phyloP scores from a whole-genome alignment of 1,140 invertebrate species.

The Hyphantria cunea region DNA sequence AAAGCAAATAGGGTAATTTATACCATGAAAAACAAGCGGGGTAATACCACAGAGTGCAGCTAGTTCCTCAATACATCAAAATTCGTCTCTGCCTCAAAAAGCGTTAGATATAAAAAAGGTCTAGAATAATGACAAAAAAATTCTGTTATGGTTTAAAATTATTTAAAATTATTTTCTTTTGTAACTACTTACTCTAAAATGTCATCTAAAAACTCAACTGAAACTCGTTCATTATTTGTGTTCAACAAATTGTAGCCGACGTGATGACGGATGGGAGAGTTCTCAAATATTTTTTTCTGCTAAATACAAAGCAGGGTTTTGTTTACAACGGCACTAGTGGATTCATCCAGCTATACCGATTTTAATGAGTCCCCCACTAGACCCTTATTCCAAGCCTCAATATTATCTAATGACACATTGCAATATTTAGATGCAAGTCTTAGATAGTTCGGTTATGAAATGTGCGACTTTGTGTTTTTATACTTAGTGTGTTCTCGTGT shows the following conservation, averaged over 20 bases:
- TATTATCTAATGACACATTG: slow-evolving; percentile 11
- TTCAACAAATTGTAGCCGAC: slow-evolving; percentile 1
- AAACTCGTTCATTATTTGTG: background rate
- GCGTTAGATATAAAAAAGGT: too few species aligned
- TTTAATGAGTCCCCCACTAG: slow-evolving; percentile 56
- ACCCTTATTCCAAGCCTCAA: slow-evolving; percentile 3
- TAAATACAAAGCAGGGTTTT: slow-evolving; percentile 36
- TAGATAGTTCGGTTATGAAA: background rate
- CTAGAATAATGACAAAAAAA: too few species aligned
- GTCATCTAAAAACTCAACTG: background rate
- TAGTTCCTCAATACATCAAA: too few species aligned
- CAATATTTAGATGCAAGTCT: slow-evolving; percentile 7
- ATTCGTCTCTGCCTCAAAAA: too few species aligned
- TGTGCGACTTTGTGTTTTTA: background rate
- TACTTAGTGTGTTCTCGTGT: background rate
- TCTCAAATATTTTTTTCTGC: slow-evolving; percentile 5
- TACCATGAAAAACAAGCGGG: too few species aligned
- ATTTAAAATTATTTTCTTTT: too few species aligned
- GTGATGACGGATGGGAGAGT: background rate
- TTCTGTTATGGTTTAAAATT: too few species aligned
- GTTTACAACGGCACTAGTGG: slow-evolving; percentile 48
- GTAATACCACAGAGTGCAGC: too few species aligned
- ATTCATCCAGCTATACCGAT: slow-evolving; percentile 55
- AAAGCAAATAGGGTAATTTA: too few species aligned
- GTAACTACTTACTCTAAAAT: too few species aligned